A percentile compares a stretch with the other conserved stretches of the same genome.
Evolutionary conservation across 2,888 invertebrate species (phyloP).

Genomic region (Drosophila paranaensis): DNA sequence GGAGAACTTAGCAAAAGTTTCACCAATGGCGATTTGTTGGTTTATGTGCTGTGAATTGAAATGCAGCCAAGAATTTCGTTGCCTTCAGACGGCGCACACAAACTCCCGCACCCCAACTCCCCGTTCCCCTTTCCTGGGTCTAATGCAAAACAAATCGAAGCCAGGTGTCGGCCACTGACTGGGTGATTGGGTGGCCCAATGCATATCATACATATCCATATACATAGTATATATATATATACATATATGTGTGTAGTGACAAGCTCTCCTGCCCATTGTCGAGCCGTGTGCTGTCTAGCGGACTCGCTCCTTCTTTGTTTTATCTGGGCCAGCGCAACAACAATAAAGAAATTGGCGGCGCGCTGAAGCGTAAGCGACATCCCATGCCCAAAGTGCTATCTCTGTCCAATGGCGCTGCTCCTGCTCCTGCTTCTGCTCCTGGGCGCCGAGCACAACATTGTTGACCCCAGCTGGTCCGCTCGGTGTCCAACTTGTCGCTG

Average conservation of each 20-base stretch:
- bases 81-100: slow-evolving; percentile 2
- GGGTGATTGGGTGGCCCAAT: slow-evolving; percentile 1
- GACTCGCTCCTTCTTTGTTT: slow-evolving; percentile 11
- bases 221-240: slow-evolving; percentile 9
- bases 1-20: slow-evolving; percentile 48
- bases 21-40: slow-evolving; percentile 72
- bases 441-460: slow-evolving; percentile 45
- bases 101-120: too few relatives aligned
- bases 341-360: slow-evolving; percentile 67
- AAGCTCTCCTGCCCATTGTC: slow-evolving; percentile 29
- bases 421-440: neutral
- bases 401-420: slow-evolving; percentile 3
- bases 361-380: slow-evolving; percentile 78
- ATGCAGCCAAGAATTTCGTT: slow-evolving; percentile 67
- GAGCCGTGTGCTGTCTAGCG: slow-evolving; percentile 9
- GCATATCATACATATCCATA: slow-evolving; percentile 31
- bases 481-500: slow-evolving; percentile 82
- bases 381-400: slow-evolving; percentile 35
- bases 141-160: slow-evolving; percentile 70
- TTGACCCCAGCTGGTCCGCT: slow-evolving; percentile 80
- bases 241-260: neutral
- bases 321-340: slow-evolving; percentile 54
- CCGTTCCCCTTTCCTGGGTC: neutral
- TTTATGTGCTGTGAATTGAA: slow-evolving; percentile 79
- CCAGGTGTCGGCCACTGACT: slow-evolving; percentile 36